Percentiles rank a stretch among this genome's conserved stretches.
Evolutionary conservation across 2,888 invertebrate genomes (phyloP).

Genomic region (Tethea ocularis): DNA sequence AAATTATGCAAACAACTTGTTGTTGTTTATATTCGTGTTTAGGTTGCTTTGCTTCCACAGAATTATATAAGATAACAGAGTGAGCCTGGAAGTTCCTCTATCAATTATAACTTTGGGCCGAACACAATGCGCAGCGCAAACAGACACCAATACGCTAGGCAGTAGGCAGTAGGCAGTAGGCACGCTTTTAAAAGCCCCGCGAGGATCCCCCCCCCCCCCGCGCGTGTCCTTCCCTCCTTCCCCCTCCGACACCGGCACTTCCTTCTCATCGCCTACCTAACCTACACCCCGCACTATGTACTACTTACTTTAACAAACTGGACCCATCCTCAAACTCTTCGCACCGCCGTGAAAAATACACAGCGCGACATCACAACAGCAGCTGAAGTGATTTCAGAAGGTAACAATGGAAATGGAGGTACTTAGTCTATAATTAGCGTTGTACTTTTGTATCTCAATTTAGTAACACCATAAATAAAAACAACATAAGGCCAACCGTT

Average conservation of each 20-base stretch:
- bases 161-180: no score
- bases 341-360: no score
- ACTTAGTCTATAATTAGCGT: no score
- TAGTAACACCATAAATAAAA: no score
- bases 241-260: not conserved
- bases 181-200: not conserved
- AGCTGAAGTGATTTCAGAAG: no score
- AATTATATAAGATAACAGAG: constrained; percentile 15
- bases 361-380: no score
- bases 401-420: no score
- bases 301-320: no score
- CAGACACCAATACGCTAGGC: not conserved
- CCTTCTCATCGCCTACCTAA: not conserved
- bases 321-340: no score
- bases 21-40: constrained; percentile 19
- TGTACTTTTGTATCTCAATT: no score
- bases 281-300: not conserved
- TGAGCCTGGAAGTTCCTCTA: constrained; percentile 16
- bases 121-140: constrained; percentile 12
- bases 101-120: constrained; percentile 21
- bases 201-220: not conserved
- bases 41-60: constrained; percentile 9
- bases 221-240: not conserved
- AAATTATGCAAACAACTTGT: constrained; percentile 20
- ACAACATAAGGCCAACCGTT: no score